These are phyloP conservation scores for Drosophila ustulata DNA, from an alignment of 2,888 invertebrate genomes.

Conservation along the genomic window DNA sequence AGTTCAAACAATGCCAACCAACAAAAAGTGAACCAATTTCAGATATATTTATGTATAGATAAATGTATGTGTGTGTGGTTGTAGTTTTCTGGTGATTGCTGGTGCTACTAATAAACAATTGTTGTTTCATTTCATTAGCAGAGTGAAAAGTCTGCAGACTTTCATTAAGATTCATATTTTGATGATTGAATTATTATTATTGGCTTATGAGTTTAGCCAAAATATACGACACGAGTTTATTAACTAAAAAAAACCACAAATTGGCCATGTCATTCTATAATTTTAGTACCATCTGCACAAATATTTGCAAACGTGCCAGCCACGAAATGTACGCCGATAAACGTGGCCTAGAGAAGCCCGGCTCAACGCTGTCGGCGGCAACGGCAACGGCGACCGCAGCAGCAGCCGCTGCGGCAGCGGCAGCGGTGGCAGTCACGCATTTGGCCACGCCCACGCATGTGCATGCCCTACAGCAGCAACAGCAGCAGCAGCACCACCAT, in stretches of 20 bases:
- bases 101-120: slow-evolving; percentile 56
- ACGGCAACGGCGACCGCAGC: slow-evolving; percentile 38
- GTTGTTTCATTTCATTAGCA: slow-evolving; percentile 70
- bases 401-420: slow-evolving; percentile 47
- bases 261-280: slow-evolving; percentile 37
- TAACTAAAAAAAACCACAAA: slow-evolving; percentile 25
- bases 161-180: slow-evolving; percentile 46
- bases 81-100: slow-evolving; percentile 21
- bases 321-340: slow-evolving; percentile 74
- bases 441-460: slow-evolving; percentile 61
- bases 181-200: slow-evolving; percentile 34
- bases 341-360: slow-evolving; percentile 71
- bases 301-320: slow-evolving; percentile 69
- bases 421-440: slow-evolving; percentile 61
- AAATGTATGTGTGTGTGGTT: slow-evolving; percentile 18
- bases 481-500: slow-evolving; percentile 66
- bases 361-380: slow-evolving; percentile 55
- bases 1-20: slow-evolving; percentile 54
- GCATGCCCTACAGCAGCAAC: slow-evolving; percentile 58
- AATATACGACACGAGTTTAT: slow-evolving; percentile 29
- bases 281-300: slow-evolving; percentile 61
- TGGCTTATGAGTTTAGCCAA: slow-evolving; percentile 36
- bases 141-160: slow-evolving; percentile 68
- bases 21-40: slow-evolving; percentile 51
- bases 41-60: background rate